These are phyloP conservation scores for Agrotis segetum DNA, from an alignment of 2,888 invertebrate species.

Conservation along the genomic window DNA sequence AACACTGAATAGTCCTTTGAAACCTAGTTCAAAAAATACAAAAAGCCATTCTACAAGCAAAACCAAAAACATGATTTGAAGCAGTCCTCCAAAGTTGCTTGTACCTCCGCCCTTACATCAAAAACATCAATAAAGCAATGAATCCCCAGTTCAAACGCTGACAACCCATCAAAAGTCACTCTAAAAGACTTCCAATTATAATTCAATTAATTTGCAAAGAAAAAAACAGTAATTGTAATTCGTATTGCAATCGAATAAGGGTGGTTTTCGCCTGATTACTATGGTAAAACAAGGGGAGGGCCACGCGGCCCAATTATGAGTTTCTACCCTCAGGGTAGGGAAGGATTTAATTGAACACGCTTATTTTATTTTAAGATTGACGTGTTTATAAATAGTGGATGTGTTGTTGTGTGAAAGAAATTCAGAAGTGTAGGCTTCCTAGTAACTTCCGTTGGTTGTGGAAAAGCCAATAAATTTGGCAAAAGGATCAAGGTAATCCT, in stretches of 20 bases:
- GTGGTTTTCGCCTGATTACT: constrained; percentile 50
- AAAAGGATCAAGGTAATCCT: no score
- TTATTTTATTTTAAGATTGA: constrained; percentile 87
- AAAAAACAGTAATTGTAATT: constrained; percentile 40
- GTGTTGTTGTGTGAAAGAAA: constrained; percentile 23
- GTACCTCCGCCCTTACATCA: constrained; percentile 6
- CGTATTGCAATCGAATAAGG: constrained; percentile 61
- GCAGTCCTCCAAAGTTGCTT: neutral
- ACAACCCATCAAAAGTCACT: constrained; percentile 71
- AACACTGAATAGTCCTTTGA: neutral
- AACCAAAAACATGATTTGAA: constrained; percentile 18
- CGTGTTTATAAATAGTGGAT: constrained; percentile 67
- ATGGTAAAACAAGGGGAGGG: constrained; percentile 65
- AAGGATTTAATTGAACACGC: constrained; percentile 86
- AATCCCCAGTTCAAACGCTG: constrained; percentile 49
- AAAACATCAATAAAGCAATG: constrained; percentile 39
- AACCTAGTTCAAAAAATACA: neutral
- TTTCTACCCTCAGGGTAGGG: constrained; percentile 75
- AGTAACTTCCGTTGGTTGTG: no score
- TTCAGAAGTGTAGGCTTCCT: no score
- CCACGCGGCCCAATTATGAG: constrained; percentile 86
- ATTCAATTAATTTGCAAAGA: constrained; percentile 80
- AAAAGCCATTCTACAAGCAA: neutral
- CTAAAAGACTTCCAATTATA: constrained; percentile 78
- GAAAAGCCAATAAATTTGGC: no score